These are phyloP conservation scores for Silurus glanis DNA, from an alignment of 2,113 vertebrate species.

Conservation along the genomic window DNA sequence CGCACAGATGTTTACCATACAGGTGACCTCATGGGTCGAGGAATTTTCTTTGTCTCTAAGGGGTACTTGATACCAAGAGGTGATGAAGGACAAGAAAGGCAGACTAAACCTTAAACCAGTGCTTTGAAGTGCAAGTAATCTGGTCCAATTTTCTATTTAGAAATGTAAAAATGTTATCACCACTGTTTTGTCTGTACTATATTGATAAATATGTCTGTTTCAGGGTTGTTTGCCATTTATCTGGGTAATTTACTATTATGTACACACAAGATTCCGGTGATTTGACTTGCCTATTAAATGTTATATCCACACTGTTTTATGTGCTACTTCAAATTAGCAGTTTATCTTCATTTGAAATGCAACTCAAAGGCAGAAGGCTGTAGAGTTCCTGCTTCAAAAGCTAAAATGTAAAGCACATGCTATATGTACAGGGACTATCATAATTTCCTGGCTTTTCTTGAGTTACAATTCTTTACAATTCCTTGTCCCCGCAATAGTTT, in stretches of 20 bases:
- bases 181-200: not conserved
- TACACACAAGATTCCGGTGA: not conserved
- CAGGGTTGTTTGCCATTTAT: too few species aligned
- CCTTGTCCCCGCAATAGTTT: not conserved
- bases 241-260: not conserved
- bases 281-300: not conserved
- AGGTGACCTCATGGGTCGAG: slow-evolving; percentile 65
- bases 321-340: not conserved
- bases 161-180: not conserved
- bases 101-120: slow-evolving; percentile 20
- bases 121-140: slow-evolving; percentile 26
- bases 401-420: not conserved
- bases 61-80: slow-evolving; percentile 34
- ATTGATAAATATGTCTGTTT: not conserved
- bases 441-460: not conserved
- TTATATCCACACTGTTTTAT: not conserved
- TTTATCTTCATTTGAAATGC: not conserved
- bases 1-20: slow-evolving; percentile 67
- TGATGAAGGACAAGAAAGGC: slow-evolving; percentile 1
- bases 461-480: not conserved
- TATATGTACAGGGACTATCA: not conserved
- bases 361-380: not conserved
- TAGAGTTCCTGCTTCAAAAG: not conserved
- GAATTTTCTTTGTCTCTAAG: slow-evolving; percentile 61
- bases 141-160: not conserved